Percentiles rank a stretch among this genome's conserved stretches.
Evolutionary conservation across 2,113 vertebrate genomes (phyloP).

Genomic region (Eclectus roratus): DNA sequence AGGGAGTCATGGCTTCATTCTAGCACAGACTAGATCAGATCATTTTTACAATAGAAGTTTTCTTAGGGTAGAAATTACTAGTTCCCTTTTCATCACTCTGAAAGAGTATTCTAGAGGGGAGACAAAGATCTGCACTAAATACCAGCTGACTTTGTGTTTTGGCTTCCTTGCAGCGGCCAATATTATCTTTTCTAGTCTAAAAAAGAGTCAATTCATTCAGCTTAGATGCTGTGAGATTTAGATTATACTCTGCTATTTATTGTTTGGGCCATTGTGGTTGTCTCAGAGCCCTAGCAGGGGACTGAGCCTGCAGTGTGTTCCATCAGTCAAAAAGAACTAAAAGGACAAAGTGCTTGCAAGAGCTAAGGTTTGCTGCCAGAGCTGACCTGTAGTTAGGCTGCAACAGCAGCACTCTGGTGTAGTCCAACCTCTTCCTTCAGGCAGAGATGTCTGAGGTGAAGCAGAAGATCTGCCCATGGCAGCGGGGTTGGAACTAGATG

Average conservation of each 20-base stretch:
- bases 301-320: neutral
- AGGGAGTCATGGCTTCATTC: neutral
- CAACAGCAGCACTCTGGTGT: neutral
- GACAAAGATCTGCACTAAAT: neutral
- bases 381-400: neutral
- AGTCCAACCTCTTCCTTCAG: neutral
- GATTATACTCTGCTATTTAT: neutral
- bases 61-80: slow-evolving; percentile 6
- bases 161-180: neutral
- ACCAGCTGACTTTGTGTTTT: neutral
- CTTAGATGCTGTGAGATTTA: neutral
- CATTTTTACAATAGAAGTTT: slow-evolving; percentile 25
- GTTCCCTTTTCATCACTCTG: slow-evolving; percentile 15
- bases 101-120: neutral
- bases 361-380: neutral
- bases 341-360: neutral
- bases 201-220: neutral
- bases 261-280: neutral
- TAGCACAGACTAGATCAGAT: slow-evolving; percentile 34
- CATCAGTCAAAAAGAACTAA: neutral
- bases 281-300: neutral
- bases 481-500: too few species aligned
- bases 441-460: neutral
- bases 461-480: neutral
- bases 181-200: neutral